These are phyloP conservation scores for Arenaria interpres DNA, from an alignment of 2,113 vertebrate species.

Conservation along the genomic window DNA sequence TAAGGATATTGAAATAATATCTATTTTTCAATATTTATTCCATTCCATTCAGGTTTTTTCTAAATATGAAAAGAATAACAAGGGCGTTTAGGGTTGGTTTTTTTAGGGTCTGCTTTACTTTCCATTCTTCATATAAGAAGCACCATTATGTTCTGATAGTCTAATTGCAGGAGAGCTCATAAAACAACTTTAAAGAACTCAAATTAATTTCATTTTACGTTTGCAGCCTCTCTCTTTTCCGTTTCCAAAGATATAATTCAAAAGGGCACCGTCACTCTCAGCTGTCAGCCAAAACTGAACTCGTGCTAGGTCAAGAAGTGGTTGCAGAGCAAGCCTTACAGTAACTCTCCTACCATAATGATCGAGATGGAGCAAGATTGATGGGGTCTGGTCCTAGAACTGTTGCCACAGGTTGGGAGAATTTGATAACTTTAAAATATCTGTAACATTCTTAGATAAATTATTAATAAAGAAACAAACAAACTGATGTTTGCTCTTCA, in stretches of 20 bases:
- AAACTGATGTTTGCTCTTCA: slow-evolving; percentile 40
- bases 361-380: neutral
- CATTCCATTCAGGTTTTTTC: neutral
- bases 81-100: neutral
- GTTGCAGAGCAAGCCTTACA: neutral
- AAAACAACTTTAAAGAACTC: neutral
- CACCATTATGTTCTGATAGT: neutral
- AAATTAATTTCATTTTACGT: neutral
- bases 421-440: neutral
- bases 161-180: neutral
- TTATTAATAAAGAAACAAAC: slow-evolving; percentile 68
- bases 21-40: neutral
- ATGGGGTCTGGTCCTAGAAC: neutral
- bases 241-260: neutral
- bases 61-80: neutral
- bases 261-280: neutral
- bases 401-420: neutral
- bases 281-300: neutral
- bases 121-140: neutral
- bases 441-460: slow-evolving; percentile 43
- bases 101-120: neutral
- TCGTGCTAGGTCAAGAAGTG: neutral
- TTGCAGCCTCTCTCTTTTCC: neutral
- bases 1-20: neutral
- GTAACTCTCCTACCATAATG: neutral